phyloP scores from a whole-genome alignment of 1,140 invertebrate species.

The Meloidogyne hapla region DNA sequence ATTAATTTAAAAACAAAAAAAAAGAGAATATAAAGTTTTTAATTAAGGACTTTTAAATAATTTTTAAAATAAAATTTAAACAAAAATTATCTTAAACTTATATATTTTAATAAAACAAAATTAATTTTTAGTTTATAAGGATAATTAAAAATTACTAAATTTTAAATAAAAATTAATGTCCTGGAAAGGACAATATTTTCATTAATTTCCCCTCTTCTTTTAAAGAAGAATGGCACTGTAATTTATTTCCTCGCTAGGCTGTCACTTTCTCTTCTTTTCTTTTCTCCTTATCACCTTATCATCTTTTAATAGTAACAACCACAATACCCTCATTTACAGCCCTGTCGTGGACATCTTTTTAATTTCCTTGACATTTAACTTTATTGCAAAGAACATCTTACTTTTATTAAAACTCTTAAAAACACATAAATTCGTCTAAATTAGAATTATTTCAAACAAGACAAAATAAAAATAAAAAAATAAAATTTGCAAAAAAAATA shows the following conservation, averaged over 20 bases:
- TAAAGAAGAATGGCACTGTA: constrained; percentile 1
- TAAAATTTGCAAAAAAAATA: not conserved
- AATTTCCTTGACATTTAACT: not conserved
- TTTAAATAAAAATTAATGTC: not conserved
- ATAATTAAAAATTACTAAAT: too few species aligned
- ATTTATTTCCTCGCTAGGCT: not conserved
- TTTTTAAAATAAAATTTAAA: too few species aligned
- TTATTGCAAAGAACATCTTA: not conserved
- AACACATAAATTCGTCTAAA: not conserved
- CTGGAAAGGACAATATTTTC: not conserved
- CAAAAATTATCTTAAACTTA: too few species aligned
- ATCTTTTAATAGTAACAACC: not conserved
- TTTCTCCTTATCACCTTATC: not conserved
- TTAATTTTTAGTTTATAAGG: too few species aligned
- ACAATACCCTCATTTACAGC: not conserved
- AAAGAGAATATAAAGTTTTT: too few species aligned
- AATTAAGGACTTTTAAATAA: too few species aligned
- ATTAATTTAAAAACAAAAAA: too few species aligned
- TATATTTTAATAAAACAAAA: too few species aligned
- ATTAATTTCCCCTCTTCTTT: not conserved
- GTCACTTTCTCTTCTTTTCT: not conserved
- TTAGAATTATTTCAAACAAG: not conserved
- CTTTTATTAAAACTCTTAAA: not conserved
- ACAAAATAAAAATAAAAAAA: not conserved
- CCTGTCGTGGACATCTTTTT: not conserved